phyloP scores from a whole-genome alignment of 2,888 invertebrate genomes.

The Eutolmus rufibarbis region DNA sequence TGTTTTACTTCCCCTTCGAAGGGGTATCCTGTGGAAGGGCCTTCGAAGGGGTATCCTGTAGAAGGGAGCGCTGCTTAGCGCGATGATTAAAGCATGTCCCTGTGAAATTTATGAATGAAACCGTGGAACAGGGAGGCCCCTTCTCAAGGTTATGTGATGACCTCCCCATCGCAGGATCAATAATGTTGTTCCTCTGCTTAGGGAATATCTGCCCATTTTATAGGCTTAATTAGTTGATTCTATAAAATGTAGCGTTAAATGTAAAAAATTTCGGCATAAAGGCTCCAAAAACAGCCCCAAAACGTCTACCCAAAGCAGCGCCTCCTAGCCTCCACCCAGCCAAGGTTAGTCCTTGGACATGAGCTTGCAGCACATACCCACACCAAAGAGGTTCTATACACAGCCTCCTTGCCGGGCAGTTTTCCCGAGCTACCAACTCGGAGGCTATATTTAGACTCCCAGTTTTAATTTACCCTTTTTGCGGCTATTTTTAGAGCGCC shows the following conservation, averaged over 20 bases:
- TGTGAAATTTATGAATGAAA: slow-evolving; percentile 45
- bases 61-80: background rate
- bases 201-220: background rate
- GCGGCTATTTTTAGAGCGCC: slow-evolving; percentile 9
- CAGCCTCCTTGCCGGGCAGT: background rate
- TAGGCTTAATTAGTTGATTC: background rate
- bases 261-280: background rate
- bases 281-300: background rate
- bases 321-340: background rate
- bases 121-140: background rate
- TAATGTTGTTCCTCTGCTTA: background rate
- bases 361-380: background rate
- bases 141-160: background rate
- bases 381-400: background rate
- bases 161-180: background rate
- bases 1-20: background rate
- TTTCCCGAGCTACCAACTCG: background rate
- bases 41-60: background rate
- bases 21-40: background rate
- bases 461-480: slow-evolving; percentile 33
- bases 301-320: background rate
- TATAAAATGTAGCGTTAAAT: background rate
- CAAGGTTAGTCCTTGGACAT: background rate
- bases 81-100: slow-evolving; percentile 14
- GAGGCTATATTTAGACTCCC: background rate